Conservation (phyloP, 2,113 vertebrate species). For the Pogona vitticeps region DNA sequence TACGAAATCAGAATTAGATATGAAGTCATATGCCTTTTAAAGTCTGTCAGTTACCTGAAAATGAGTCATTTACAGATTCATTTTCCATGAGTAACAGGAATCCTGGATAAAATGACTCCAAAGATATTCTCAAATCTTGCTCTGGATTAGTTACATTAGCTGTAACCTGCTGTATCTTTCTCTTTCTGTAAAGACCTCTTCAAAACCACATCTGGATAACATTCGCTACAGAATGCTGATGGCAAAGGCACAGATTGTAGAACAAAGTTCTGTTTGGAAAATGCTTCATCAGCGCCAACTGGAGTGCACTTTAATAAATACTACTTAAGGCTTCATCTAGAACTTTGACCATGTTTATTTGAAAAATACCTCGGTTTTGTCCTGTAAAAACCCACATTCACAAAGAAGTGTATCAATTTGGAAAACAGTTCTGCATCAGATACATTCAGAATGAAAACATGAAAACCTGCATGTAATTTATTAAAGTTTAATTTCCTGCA, state of each 20-base stretch:
- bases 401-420: not conserved
- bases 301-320: conserved; percentile 49
- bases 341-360: conserved; percentile 35
- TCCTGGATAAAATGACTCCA: not conserved
- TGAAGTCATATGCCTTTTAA: not conserved
- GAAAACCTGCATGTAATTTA: not conserved
- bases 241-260: conserved; percentile 82
- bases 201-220: conserved; percentile 81
- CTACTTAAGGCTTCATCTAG: conserved; percentile 31
- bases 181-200: conserved; percentile 80
- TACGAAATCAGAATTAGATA: not conserved
- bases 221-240: conserved; percentile 79
- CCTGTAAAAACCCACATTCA: conserved; percentile 33
- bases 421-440: conserved; percentile 35
- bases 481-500: not conserved
- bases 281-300: conserved; percentile 78
- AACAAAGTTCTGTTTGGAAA: conserved; percentile 86
- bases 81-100: not conserved
- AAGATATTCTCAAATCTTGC: not conserved
- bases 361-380: conserved; percentile 50
- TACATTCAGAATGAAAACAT: conserved; percentile 20
- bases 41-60: not conserved
- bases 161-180: conserved; percentile 29
- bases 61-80: not conserved
- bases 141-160: not conserved